A percentile compares a stretch with the other conserved stretches of the same genome.
These are phyloP conservation scores for Phyllostomus discolor DNA, from an alignment of 2,113 vertebrate species.

Conservation along the genomic window DNA sequence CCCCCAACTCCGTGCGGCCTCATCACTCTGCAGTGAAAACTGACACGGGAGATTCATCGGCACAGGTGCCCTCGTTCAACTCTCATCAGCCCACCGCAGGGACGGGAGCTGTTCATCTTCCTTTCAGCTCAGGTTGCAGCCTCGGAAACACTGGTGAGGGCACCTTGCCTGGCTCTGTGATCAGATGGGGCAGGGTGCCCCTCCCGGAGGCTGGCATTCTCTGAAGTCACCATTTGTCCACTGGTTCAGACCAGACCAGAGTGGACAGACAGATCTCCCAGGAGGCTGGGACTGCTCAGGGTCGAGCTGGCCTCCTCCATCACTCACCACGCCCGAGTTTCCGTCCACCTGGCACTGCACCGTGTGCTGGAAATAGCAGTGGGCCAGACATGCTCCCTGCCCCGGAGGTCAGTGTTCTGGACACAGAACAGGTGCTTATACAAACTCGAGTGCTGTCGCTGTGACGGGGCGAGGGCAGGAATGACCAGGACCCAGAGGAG, in stretches of 20 bases:
- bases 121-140: not conserved
- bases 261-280: not conserved
- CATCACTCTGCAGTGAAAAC: not conserved
- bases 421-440: not conserved
- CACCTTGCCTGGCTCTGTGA: not conserved
- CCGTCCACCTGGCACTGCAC: not conserved
- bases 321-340: no score
- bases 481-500: accelerated
- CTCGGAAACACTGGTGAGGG: not conserved
- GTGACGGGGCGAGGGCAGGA: accelerated
- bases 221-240: not conserved
- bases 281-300: not conserved
- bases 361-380: not conserved
- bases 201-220: not conserved
- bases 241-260: not conserved
- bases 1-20: accelerated
- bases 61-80: not conserved
- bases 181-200: accelerated
- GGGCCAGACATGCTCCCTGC: not conserved
- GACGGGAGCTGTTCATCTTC: conserved; percentile 18
- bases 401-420: not conserved
- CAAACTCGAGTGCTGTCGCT: accelerated
- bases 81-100: not conserved
- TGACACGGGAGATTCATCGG: not conserved
- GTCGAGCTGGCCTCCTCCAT: no score